These are phyloP conservation scores for Zaprionus obscuricornis DNA, from an alignment of 2,888 invertebrate genomes.

Conservation along the genomic window DNA sequence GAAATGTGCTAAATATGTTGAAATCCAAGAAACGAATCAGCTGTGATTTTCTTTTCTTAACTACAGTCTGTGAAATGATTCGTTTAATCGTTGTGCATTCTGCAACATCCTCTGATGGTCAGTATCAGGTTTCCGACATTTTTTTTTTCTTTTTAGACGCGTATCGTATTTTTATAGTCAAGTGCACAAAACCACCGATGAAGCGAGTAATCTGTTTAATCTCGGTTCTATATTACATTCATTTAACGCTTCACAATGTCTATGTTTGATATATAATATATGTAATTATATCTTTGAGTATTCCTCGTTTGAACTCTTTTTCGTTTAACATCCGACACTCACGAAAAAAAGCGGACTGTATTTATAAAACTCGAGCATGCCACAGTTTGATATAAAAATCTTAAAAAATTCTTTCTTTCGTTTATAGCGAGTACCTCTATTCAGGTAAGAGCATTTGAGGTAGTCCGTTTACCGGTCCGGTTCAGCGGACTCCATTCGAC, in stretches of 20 bases:
- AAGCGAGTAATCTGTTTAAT: background rate
- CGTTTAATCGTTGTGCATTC: conserved; percentile 7
- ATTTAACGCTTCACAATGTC: too few relatives aligned
- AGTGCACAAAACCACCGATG: conserved; percentile 25
- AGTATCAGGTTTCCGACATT: conserved; percentile 57
- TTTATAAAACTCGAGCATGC: too few relatives aligned
- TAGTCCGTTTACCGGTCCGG: conserved; percentile 45
- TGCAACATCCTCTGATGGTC: conserved; percentile 24
- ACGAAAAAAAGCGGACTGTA: too few relatives aligned
- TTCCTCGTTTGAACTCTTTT: conserved; percentile 3
- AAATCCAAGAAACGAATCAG: conserved; percentile 30
- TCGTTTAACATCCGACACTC: too few relatives aligned
- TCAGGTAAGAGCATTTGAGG: conserved; percentile 25
- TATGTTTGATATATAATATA: too few relatives aligned
- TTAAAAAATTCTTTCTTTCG: too few relatives aligned
- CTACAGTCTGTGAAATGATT: conserved; percentile 3
- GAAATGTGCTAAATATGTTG: conserved; percentile 20
- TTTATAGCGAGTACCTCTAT: conserved; percentile 10
- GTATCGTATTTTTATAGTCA: conserved; percentile 41
- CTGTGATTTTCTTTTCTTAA: conserved; percentile 10
- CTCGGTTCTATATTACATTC: too few relatives aligned
- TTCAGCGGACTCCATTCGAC: conserved; percentile 52
- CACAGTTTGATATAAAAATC: too few relatives aligned
- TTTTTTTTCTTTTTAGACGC: too few relatives aligned
- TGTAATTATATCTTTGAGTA: too few relatives aligned